These are phyloP conservation scores for Stichodactyla helianthus DNA, from an alignment of 64 coral and sea anemone species.

Conservation along the genomic window DNA sequence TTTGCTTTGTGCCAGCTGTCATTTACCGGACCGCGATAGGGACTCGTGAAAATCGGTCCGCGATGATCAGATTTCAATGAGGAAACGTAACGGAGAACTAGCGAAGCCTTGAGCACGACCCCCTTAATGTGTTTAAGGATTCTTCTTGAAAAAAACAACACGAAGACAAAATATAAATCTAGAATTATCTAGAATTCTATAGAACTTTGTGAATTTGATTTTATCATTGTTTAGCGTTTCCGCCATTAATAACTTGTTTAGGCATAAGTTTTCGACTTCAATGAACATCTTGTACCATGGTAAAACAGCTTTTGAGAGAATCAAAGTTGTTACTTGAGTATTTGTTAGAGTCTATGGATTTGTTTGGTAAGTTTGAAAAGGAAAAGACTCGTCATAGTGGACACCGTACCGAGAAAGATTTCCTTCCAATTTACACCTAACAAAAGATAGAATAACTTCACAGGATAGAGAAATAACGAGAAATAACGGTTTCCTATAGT, in stretches of 20 bases:
- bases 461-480: not conserved
- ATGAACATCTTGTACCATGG: not conserved
- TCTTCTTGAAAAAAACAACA: not conserved
- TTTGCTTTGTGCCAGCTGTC: not conserved
- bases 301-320: not conserved
- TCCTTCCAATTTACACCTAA: not conserved
- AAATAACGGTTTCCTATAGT: not conserved
- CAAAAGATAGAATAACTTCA: not conserved
- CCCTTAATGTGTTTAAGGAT: not conserved
- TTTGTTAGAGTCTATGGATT: not conserved
- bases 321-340: not conserved
- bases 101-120: not conserved
- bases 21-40: not conserved
- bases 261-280: not conserved
- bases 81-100: not conserved
- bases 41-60: not conserved
- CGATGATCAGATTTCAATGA: conserved; percentile 1
- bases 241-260: not conserved
- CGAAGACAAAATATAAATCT: not conserved
- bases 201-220: not conserved
- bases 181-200: not conserved
- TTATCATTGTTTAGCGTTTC: not conserved
- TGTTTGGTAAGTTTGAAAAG: not conserved
- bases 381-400: not conserved
- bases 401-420: not conserved